Base-by-base conservation (phyloP, 2,888 invertebrate genomes). In the Aporophyla nigra region DNA sequence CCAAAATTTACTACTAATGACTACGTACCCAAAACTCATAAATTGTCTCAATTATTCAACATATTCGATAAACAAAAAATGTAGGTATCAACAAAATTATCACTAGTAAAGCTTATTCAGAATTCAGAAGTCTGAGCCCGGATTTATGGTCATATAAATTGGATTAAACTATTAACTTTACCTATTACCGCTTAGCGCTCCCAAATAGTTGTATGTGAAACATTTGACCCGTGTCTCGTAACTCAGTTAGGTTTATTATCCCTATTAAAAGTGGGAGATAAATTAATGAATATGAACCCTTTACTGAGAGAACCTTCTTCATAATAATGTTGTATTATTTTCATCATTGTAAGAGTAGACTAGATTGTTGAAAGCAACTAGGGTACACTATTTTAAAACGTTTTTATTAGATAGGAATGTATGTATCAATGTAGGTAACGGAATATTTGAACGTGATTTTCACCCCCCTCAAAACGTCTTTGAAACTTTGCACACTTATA, bases 41-140 rank as follows among this genome's bases (percentile, higher is more conserved):
- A 10, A 7, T 33, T 21, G 33, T 21, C 0, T 5, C 19, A 59
- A 59, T 21, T 33, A 33, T 10, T 27, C 4, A 33, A 33, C 10
- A 10, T 56, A 24, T 2, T 21, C 19, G 19, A 51, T 51, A 19
- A 51, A 19, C 51, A 33, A 33, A 53, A 53, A 75, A 67, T 10
- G 0, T 46, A 62, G 24, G n/a, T 43, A 49, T 54, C 5, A 58
- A 10, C 46, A 76, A 76, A 65, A 65, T 76, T 73, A 87, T 82
- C 70, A 74, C 77, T 75, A 72, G 65, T 43, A 81, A 84, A 80
- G 70, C 76, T 81, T 83, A 88, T 88, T 87, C 80, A 83, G 71
- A 86, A 90, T 87, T 88, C 84, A 86, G 75, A 85, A 68, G 87
- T 89, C 90, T 90, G 89, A 85, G 76, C 82, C 70, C 43, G 70